phyloP scores from a whole-genome alignment of 2,888 invertebrate species.

The Homarus gammarus region DNA sequence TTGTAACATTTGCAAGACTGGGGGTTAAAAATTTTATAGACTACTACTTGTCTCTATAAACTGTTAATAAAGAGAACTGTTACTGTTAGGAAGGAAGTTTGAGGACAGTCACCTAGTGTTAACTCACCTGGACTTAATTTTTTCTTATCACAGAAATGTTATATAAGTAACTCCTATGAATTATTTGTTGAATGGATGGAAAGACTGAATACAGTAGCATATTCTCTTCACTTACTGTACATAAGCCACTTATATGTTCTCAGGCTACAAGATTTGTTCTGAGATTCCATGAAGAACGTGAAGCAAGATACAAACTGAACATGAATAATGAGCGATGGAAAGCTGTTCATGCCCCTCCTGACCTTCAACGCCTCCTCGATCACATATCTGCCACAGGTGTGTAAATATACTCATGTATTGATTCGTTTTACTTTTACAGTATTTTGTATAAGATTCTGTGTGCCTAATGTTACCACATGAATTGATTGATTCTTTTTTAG shows the following conservation, averaged over 20 bases:
- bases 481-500: no score
- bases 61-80: no score
- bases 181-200: neutral
- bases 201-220: no score
- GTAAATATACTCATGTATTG: no score
- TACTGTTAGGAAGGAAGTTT: no score
- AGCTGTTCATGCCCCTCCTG: constrained; percentile 92
- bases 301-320: constrained; percentile 89
- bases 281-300: constrained; percentile 92
- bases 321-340: constrained; percentile 97
- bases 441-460: no score
- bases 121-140: no score
- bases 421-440: no score
- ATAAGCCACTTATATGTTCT: neutral
- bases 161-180: neutral
- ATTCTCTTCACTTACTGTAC: neutral
- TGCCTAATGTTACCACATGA: no score
- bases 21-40: no score
- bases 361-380: constrained; percentile 91
- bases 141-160: neutral
- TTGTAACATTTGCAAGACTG: no score
- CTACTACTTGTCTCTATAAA: no score
- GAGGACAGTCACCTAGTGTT: neutral
- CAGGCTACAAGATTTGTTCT: constrained; percentile 95
- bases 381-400: constrained; percentile 82